Percentiles rank a stretch among this genome's conserved stretches.
These are phyloP conservation scores for Nudaria mundana DNA, from an alignment of 2,888 invertebrate genomes.

Conservation along the genomic window DNA sequence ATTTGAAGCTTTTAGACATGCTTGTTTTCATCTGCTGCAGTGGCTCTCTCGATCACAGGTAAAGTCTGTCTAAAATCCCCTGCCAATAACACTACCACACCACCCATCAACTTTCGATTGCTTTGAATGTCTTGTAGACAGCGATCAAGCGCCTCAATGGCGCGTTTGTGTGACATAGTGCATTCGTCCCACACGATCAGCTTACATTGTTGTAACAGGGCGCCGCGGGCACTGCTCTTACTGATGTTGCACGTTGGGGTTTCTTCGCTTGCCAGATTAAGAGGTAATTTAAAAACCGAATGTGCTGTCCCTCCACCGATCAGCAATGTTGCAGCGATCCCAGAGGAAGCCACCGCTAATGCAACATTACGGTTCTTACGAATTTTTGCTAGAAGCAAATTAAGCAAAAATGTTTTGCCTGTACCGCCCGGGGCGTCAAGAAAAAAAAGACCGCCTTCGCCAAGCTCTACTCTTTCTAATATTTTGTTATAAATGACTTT, in stretches of 20 bases:
- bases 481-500: slow-evolving; percentile 11
- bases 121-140: slow-evolving; percentile 1
- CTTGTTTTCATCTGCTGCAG: slow-evolving; percentile 32
- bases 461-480: neutral
- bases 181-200: slow-evolving; percentile 23
- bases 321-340: slow-evolving; percentile 17
- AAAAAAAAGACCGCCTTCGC: slow-evolving; percentile 13
- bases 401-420: slow-evolving; percentile 17
- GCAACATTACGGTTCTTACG: slow-evolving; percentile 14
- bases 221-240: slow-evolving; percentile 25
- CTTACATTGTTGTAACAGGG: slow-evolving; percentile 13
- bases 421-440: slow-evolving; percentile 24
- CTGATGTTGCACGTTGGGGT: slow-evolving; percentile 12
- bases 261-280: slow-evolving; percentile 21
- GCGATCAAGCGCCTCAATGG: no score
- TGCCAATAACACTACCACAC: slow-evolving; percentile 7
- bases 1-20: slow-evolving; percentile 27
- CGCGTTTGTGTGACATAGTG: no score
- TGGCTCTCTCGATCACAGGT: slow-evolving; percentile 26
- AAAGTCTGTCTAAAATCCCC: slow-evolving; percentile 12
- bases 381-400: slow-evolving; percentile 20
- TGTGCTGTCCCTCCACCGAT: slow-evolving; percentile 20
- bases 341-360: slow-evolving; percentile 19
- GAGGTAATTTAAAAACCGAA: slow-evolving; percentile 26
- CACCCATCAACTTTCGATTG: slow-evolving; percentile 10